Evolutionary conservation across 2,113 vertebrate species (phyloP).

Genomic region (Casuarius casuarius): DNA sequence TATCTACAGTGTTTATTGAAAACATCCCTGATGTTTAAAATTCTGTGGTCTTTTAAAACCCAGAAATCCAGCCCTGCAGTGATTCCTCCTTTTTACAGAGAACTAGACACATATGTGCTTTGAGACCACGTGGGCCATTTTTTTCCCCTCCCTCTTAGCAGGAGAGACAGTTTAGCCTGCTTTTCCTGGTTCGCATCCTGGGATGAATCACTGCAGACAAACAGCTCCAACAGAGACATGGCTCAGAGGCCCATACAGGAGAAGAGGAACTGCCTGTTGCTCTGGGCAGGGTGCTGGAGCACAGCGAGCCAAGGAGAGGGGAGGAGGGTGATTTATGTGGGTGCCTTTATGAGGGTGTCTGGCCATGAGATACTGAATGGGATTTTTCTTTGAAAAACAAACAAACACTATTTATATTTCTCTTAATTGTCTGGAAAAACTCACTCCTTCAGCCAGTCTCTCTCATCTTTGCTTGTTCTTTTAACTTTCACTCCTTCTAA

Average conservation of each 20-base stretch:
- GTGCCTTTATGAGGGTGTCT: constrained; percentile 35
- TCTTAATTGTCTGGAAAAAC: constrained; percentile 47
- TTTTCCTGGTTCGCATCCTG: constrained; percentile 68
- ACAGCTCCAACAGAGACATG: not conserved
- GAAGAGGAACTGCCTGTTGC: not conserved
- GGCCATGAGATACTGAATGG: not conserved
- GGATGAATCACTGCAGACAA: constrained; percentile 52
- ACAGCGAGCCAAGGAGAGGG: not conserved
- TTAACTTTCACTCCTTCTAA: constrained; percentile 33
- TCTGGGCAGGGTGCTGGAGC: not conserved
- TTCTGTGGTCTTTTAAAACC: constrained; percentile 61
- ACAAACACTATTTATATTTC: constrained; percentile 17
- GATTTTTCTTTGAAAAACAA: constrained; percentile 50
- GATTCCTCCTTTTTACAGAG: constrained; percentile 68
- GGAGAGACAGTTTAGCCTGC: constrained; percentile 43
- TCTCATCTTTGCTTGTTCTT: constrained; percentile 30
- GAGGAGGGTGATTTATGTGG: constrained; percentile 19
- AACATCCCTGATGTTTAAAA: constrained; percentile 73
- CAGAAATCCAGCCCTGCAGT: constrained; percentile 45
- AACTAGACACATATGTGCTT: constrained; percentile 38
- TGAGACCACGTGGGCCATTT: constrained; percentile 21
- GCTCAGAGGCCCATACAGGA: constrained; percentile 9
- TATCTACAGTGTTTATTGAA: constrained; percentile 74
- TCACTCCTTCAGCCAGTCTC: not conserved
- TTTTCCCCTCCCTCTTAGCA: not conserved